Evolutionary conservation across 2,888 invertebrate species (phyloP).

Genomic region (Clistopyga incitator): DNA sequence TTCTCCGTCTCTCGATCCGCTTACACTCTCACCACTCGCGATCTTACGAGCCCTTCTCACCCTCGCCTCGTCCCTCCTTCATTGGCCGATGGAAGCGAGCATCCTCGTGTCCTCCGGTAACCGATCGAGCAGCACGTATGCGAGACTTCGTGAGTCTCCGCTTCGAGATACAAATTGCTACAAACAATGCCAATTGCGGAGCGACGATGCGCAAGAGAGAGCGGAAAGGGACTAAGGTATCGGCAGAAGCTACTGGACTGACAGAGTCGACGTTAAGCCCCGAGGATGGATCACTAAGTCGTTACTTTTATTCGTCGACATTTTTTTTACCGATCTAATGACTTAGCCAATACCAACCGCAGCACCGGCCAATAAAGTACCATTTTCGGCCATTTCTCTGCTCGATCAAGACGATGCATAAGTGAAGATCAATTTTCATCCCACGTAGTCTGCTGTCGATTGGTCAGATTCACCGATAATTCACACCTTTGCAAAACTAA

Average conservation of each 20-base stretch:
- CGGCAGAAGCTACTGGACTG: conserved; percentile 48
- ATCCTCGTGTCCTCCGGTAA: conserved; percentile 56
- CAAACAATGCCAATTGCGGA: conserved; percentile 73
- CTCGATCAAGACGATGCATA: too few relatives aligned
- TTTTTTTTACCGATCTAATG: background rate
- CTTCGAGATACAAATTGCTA: conserved; percentile 73
- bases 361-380: too few relatives aligned
- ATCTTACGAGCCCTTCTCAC: conserved; percentile 57
- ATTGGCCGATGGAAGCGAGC: conserved; percentile 58
- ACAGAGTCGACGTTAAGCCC: conserved; percentile 34
- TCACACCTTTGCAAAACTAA: too few relatives aligned
- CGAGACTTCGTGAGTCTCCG: conserved; percentile 70
- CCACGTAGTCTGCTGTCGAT: too few relatives aligned
- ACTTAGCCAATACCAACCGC: too few relatives aligned
- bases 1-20: conserved; percentile 71
- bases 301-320: conserved; percentile 35
- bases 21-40: conserved; percentile 36
- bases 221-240: conserved; percentile 23
- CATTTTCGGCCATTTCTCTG: too few relatives aligned
- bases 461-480: too few relatives aligned
- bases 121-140: conserved; percentile 65
- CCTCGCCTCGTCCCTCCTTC: conserved; percentile 62
- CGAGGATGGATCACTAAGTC: conserved; percentile 23
- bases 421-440: too few relatives aligned
- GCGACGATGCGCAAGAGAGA: conserved; percentile 60